Conservation (phyloP, 2,113 vertebrate species). For the Rhinolophus ferrumequinum region DNA sequence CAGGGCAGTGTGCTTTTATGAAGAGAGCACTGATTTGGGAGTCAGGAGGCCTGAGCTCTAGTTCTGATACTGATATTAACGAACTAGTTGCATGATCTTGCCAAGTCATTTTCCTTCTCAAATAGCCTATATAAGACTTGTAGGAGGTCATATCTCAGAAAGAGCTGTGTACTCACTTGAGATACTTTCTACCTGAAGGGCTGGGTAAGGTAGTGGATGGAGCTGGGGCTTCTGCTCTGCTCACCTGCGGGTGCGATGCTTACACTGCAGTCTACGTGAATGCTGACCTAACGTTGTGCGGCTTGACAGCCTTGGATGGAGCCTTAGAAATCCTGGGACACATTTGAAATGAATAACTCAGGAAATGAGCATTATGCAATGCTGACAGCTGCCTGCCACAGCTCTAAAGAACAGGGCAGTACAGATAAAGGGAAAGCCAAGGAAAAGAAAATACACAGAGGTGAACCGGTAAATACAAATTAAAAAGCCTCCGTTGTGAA, state of each 20-base stretch:
- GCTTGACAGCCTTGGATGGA: background rate
- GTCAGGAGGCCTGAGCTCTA: background rate
- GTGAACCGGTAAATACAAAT: background rate
- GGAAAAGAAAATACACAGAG: background rate
- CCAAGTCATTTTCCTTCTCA: background rate
- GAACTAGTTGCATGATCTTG: background rate
- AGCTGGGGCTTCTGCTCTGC: background rate
- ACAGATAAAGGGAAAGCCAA: background rate
- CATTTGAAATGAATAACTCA: background rate
- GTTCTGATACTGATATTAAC: background rate
- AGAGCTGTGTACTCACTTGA: background rate
- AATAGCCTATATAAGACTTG: background rate
- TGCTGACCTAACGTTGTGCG: background rate
- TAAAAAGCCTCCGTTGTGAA: background rate
- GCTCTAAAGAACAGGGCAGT: background rate
- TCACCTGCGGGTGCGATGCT: background rate
- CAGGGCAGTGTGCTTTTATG: background rate
- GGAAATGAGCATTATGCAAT: background rate
- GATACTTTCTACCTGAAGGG: background rate
- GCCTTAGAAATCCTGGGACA: background rate
- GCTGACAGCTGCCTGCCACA: background rate
- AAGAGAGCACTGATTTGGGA: background rate
- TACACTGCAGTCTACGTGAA: background rate
- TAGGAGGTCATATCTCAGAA: background rate
- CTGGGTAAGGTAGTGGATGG: background rate